Conservation (phyloP, 2,888 invertebrate genomes). For the Leucania comma region DNA sequence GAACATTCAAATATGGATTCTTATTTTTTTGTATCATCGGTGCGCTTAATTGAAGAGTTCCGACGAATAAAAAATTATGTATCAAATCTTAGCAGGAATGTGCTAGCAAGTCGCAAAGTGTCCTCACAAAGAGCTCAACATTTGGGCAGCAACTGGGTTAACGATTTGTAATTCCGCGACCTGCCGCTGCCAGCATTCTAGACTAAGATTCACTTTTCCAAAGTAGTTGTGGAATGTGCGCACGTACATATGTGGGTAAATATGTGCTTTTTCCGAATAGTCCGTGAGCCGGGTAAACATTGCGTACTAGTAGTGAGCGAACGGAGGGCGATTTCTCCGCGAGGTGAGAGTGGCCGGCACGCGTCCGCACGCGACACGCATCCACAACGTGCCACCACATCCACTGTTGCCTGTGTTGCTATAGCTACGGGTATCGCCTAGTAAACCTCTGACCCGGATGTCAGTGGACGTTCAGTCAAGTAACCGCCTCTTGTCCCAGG, state of each 20-base stretch:
- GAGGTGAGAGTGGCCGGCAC: constrained; percentile 52
- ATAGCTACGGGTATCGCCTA: background rate
- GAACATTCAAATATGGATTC: too few species aligned
- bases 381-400: constrained; percentile 1
- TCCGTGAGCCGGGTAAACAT: constrained; percentile 15
- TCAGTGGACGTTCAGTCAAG: background rate
- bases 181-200: background rate
- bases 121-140: background rate
- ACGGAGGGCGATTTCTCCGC: constrained; percentile 55
- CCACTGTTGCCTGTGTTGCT: background rate
- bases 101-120: too few species aligned
- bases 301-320: constrained; percentile 1
- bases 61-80: too few species aligned
- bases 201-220: background rate
- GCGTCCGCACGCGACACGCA: constrained; percentile 49
- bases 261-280: constrained; percentile 15
- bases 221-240: constrained; percentile 2
- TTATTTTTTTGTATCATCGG: background rate
- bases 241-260: background rate
- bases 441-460: background rate
- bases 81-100: background rate
- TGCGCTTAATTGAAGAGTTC: background rate
- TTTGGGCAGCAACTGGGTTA: background rate
- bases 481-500: too few species aligned
- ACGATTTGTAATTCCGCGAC: background rate